Evolutionary conservation across 2,113 vertebrate genomes (phyloP), one percentile per base, ranked within the genome.

Genomic region (Cyprinus carpio): DNA sequence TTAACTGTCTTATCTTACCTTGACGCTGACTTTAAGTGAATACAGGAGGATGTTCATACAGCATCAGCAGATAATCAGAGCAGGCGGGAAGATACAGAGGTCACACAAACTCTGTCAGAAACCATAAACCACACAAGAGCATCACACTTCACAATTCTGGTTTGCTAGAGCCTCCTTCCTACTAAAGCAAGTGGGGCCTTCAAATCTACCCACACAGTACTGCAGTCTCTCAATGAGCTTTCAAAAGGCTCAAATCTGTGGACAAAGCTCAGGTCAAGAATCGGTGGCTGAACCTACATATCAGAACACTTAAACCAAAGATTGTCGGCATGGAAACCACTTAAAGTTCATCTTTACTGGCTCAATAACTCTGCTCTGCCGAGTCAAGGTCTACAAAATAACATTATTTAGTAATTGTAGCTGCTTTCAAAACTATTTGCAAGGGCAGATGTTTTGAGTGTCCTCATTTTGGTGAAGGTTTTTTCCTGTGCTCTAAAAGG

Each of bases 161-260:
- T 56, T 64, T 18, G 11, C 29, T 64, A 46, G 18, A 78, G 69
- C 46, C 31, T 56, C 29, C 71, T 69, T 31, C 25, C 46, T 49
- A n/a, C 37, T 18, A 62, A 74, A 11, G 16, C 69, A 51, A 54
- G 13, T 25, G 23, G 34, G 18, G 46, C 56, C 29, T n/a, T 6
- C 13, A 18, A 37, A 43, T 43, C 27, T 11, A 58, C 49, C 29
- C 46, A 49, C n/a, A 75, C 43, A 51, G 43, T 6, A 29, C 10
- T 27, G 72, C n/a, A 75, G 37, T 20, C 12, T 49, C 40, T 49
- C 10, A 46, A 49, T 75, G 13, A 75, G 43, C 18, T 49, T 75
- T 75, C 72, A 75, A 77, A 77, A 56, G 72, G 18, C 75, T 77
- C 6, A 54, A 77, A 77, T 77, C 25, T 31, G 16, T 77, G n/a